Evolutionary conservation across 2,888 invertebrate genomes (phyloP).

Genomic region (Drosophila melanosoma): DNA sequence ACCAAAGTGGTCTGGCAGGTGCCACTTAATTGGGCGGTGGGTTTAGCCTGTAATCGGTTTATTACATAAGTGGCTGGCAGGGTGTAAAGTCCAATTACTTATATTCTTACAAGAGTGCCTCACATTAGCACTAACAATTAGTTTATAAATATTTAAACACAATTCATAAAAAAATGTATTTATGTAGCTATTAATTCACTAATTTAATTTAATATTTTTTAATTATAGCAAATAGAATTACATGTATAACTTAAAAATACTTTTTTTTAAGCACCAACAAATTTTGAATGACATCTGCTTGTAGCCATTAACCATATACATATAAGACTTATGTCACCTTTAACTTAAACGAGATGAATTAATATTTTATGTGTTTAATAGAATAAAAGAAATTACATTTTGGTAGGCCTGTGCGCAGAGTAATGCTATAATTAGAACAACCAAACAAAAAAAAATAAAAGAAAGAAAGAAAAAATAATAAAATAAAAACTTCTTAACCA

Average conservation of each 20-base stretch:
- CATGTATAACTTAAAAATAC: not conserved
- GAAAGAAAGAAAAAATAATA: not conserved
- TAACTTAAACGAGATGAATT: not conserved
- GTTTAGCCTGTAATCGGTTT: conserved; percentile 4
- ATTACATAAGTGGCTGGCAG: conserved; percentile 21
- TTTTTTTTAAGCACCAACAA: not conserved
- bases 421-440: not conserved
- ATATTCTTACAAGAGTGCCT: not conserved
- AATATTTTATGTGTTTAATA: not conserved
- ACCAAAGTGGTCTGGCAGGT: conserved; percentile 30
- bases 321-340: not conserved
- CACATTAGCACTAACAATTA: not conserved
- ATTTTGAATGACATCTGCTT: not conserved
- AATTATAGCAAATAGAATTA: not conserved
- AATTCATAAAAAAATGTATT: not conserved
- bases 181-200: not conserved
- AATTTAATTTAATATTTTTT: not conserved
- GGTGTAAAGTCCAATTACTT: conserved; percentile 8
- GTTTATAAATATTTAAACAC: not conserved
- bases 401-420: not conserved
- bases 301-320: not conserved
- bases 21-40: conserved; percentile 18
- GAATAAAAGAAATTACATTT: not conserved
- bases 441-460: not conserved
- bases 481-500: not conserved